These are phyloP conservation scores for Tor tambroides DNA, from an alignment of 2,113 vertebrate species.

Conservation along the genomic window DNA sequence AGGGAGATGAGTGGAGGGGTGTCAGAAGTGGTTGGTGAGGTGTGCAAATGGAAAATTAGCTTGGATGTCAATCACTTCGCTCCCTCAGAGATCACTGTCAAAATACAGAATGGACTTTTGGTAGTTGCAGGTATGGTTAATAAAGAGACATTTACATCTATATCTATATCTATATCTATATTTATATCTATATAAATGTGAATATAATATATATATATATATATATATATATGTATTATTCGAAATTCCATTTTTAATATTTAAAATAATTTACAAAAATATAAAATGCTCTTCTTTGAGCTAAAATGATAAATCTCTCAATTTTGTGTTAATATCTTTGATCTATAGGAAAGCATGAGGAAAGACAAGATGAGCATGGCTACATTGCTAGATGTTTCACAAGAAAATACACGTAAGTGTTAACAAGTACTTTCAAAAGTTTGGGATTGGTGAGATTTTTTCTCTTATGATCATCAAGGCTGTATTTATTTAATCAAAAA, in stretches of 20 bases:
- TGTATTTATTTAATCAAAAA: too few species aligned
- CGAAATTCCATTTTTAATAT: neutral
- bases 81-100: slow-evolving; percentile 72
- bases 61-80: slow-evolving; percentile 78
- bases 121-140: slow-evolving; percentile 72
- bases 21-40: slow-evolving; percentile 59
- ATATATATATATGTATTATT: too few species aligned
- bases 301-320: neutral
- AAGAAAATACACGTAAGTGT: slow-evolving; percentile 78
- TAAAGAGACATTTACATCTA: too few species aligned
- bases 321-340: neutral
- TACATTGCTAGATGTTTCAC: slow-evolving; percentile 76
- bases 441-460: too few species aligned
- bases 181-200: too few species aligned
- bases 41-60: slow-evolving; percentile 71
- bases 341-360: slow-evolving; percentile 74
- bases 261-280: neutral
- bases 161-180: too few species aligned
- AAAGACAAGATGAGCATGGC: slow-evolving; percentile 75
- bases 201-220: too few species aligned
- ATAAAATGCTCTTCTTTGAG: neutral
- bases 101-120: slow-evolving; percentile 69
- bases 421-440: neutral
- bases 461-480: too few species aligned
- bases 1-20: slow-evolving; percentile 54